phyloP scores from a whole-genome alignment of 1,140 invertebrate species.

The Drosophila nasuta region DNA sequence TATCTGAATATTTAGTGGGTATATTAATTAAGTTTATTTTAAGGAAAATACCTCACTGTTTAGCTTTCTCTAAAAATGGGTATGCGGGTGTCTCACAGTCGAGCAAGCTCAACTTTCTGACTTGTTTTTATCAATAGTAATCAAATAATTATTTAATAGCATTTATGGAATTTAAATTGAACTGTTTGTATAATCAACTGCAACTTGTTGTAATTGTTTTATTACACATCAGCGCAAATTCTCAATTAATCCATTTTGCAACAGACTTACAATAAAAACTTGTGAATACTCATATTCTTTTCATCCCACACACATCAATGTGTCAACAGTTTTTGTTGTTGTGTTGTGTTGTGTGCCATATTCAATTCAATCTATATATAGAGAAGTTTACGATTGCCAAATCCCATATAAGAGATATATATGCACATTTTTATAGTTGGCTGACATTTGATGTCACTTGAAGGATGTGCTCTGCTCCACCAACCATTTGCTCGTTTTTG shows the following conservation, averaged over 20 bases:
- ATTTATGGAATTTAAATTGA: too few relatives aligned
- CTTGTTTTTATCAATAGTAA: too few relatives aligned
- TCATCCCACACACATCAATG: not conserved
- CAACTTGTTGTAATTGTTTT: not conserved
- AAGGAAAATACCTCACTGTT: too few relatives aligned
- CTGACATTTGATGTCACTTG: slow-evolving; percentile 73
- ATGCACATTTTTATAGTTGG: slow-evolving; percentile 69
- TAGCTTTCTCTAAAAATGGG: too few relatives aligned
- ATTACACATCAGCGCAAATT: not conserved
- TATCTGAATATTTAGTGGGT: too few relatives aligned
- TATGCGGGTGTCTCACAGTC: too few relatives aligned
- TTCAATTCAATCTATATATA: slow-evolving; percentile 41
- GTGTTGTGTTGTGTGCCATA: slow-evolving; percentile 1
- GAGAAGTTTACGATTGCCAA: slow-evolving; percentile 48
- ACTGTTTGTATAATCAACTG: too few relatives aligned
- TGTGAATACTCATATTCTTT: not conserved
- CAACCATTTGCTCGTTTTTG: not conserved
- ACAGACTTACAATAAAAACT: not conserved
- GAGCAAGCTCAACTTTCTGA: too few relatives aligned
- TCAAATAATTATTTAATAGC: too few relatives aligned
- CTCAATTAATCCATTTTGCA: not conserved
- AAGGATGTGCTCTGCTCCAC: slow-evolving; percentile 44
- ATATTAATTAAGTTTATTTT: too few relatives aligned
- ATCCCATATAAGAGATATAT: slow-evolving; percentile 38
- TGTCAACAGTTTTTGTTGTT: slow-evolving; percentile 17